Evolutionary conservation across 2,888 invertebrate genomes (phyloP).

Genomic region (Temnothorax rugatulus): DNA sequence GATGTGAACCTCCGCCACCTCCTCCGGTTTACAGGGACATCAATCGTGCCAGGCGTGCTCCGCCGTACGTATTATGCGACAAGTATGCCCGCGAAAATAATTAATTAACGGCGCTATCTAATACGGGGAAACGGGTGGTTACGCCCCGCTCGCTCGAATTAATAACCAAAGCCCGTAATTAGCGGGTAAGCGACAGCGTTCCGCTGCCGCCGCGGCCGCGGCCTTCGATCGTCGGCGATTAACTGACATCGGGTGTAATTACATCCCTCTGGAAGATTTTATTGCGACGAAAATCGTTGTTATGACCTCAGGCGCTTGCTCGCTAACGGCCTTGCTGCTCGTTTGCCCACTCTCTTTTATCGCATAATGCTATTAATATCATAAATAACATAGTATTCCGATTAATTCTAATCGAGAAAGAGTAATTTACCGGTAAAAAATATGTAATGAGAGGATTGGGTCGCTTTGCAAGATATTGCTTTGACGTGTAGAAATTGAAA

Average conservation of each 20-base stretch:
- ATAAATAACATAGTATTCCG: conserved; percentile 35
- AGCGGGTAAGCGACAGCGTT: conserved; percentile 74
- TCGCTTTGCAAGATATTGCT: background rate
- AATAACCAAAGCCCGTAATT: conserved; percentile 83
- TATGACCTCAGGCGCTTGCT: conserved; percentile 32
- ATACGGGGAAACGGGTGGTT: conserved; percentile 76
- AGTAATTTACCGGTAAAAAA: background rate
- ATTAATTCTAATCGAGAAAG: conserved; percentile 27
- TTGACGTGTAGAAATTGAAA: background rate
- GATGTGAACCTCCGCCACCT: background rate
- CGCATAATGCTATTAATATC: conserved; percentile 61
- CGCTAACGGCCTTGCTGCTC: conserved; percentile 36
- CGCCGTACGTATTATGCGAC: conserved; percentile 45
- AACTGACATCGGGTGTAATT: conserved; percentile 74
- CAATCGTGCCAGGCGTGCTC: conserved; percentile 18
- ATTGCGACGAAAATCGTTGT: conserved; percentile 64
- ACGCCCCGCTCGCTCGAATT: conserved; percentile 77
- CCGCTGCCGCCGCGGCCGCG: conserved; percentile 58
- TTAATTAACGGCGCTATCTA: conserved; percentile 79
- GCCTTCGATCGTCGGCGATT: conserved; percentile 77
- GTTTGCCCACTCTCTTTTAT: conserved; percentile 13
- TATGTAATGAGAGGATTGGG: background rate
- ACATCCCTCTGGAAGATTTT: conserved; percentile 64
- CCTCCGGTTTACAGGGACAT: conserved; percentile 13
- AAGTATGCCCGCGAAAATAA: conserved; percentile 71